Evolutionary conservation across 2,113 vertebrate genomes (phyloP), one percentile per base, ranked within the genome.

Genomic region (Alethe diademata): DNA sequence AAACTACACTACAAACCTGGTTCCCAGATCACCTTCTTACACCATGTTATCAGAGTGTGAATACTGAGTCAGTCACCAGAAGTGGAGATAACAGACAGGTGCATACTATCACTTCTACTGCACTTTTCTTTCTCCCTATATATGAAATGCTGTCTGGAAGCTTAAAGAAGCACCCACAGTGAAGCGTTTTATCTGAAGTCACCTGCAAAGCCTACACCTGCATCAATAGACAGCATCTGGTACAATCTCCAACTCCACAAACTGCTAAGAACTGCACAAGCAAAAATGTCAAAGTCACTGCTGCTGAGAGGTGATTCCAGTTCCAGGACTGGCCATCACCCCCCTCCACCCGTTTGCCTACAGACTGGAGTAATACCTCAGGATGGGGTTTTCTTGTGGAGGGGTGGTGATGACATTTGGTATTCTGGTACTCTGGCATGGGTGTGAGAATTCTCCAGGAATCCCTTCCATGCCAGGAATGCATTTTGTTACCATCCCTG

Each of bases 31-130:
- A 38, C 15, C 9, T 42, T 33, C 26, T 19, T 19, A 14, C 10
- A n/a, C 28, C 20, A 28, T 8, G 35, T 15, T 10, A 31, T 0
- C 2, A 25, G 14, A 57, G 3, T 2, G 7, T 0, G 28, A 64
- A 38, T 26, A 19, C 2, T 0, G 13, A 48, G 19, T 42, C 33
- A 28, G 19, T 26, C 31, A 25, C 17, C 31, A 23, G 3, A 28
- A 1, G 0, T 2, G 6, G 10, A 48, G 25, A 6, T 16, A 47
- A 53, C 6, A 25, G 19, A 26, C 6, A 61, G 2, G 6, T 38
- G 17, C 2, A 2, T 10, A 36, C 26, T 43, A 40, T 14, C 24
- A 48, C 20, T 66, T 70, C 9, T 26, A 36, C 28, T 9, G 16
- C 8, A 4, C 36, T 33, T 40, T 40, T 48, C 36, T 22, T 45